Conservation (phyloP, 1,140 invertebrate genomes). For the Cotesia typhae region DNA sequence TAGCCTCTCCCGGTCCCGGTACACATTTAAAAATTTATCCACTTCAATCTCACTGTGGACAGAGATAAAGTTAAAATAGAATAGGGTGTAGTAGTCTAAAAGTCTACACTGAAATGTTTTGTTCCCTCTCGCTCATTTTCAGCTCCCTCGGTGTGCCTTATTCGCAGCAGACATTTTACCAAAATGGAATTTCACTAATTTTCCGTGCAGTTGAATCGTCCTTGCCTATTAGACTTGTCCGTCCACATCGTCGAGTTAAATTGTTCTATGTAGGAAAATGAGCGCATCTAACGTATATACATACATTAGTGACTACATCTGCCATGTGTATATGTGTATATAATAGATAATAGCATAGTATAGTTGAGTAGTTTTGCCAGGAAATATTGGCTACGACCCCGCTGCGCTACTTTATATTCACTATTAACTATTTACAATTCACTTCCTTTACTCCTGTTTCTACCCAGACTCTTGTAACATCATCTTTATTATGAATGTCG, state of each 20-base stretch:
- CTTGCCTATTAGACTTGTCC: slow-evolving; percentile 36
- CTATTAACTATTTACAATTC: no score
- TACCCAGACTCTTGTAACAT: no score
- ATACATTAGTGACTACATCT: background rate
- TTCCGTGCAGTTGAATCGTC: slow-evolving; percentile 40
- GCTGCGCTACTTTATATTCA: no score
- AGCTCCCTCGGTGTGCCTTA: background rate
- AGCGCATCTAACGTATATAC: background rate
- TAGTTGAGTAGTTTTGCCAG: no score
- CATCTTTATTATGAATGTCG: no score
- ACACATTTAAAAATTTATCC: background rate
- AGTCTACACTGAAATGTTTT: no score
- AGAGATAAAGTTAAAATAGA: slow-evolving; percentile 10
- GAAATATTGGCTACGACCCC: no score
- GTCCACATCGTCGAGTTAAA: slow-evolving; percentile 12
- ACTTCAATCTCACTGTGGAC: slow-evolving; percentile 1
- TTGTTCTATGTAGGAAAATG: slow-evolving; percentile 17
- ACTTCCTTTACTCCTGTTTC: no score
- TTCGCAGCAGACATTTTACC: slow-evolving; percentile 14
- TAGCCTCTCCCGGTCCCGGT: background rate
- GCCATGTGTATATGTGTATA: no score
- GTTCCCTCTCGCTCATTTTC: no score
- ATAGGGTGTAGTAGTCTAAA: no score
- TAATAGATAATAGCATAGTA: no score
- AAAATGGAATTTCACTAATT: slow-evolving; percentile 40